Evolutionary conservation across 1,140 invertebrate genomes (phyloP).

Genomic region (Cyrtorhinus lividipennis): DNA sequence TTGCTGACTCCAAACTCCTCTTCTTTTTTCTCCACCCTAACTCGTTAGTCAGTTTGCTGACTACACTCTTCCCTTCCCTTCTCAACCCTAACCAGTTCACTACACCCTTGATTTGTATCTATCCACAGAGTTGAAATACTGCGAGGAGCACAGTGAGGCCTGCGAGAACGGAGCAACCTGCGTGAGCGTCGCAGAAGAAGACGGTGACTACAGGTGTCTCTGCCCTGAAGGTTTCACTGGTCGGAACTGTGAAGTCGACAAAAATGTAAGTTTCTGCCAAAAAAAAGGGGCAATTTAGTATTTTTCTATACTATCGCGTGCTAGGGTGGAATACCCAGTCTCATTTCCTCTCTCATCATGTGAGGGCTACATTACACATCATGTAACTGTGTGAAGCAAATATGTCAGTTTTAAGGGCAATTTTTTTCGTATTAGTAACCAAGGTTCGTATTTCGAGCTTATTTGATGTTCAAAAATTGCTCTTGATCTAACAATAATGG

Average conservation of each 20-base stretch:
- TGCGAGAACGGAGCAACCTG: slow-evolving; percentile 69
- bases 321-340: too few species aligned
- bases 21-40: background rate
- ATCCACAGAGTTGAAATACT: slow-evolving; percentile 65
- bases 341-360: too few species aligned
- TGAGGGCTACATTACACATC: too few species aligned
- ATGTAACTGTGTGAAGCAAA: too few species aligned
- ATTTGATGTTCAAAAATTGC: too few species aligned
- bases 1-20: background rate
- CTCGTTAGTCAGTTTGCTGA: background rate
- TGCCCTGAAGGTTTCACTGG: slow-evolving; percentile 40
- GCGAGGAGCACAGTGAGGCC: slow-evolving; percentile 48
- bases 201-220: slow-evolving; percentile 54
- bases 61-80: background rate
- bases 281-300: too few species aligned
- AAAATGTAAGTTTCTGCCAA: slow-evolving; percentile 23
- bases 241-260: slow-evolving; percentile 33
- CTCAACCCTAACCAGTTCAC: background rate
- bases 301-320: too few species aligned
- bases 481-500: too few species aligned
- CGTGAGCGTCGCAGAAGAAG: slow-evolving; percentile 53
- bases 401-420: too few species aligned
- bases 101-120: background rate
- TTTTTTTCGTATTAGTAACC: too few species aligned
- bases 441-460: too few species aligned